phyloP scores from a whole-genome alignment of 1,140 invertebrate genomes.

The Lamellibrachia luymesi region DNA sequence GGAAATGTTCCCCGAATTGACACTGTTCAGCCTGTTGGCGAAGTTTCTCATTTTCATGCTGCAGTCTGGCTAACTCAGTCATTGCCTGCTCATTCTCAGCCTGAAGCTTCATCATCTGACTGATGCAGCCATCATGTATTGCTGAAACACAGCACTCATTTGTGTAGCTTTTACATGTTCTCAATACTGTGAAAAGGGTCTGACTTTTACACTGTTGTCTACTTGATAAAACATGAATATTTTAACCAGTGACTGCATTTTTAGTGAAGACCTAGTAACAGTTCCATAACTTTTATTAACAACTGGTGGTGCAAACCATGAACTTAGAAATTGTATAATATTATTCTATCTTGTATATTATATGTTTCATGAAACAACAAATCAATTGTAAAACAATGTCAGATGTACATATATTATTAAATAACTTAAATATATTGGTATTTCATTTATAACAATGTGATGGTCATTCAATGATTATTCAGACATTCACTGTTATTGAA shows the following conservation, averaged over 20 bases:
- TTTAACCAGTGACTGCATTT: too few species aligned
- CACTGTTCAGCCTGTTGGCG: not conserved
- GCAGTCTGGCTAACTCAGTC: not conserved
- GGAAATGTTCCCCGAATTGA: not conserved
- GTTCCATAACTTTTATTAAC: too few species aligned
- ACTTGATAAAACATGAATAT: too few species aligned
- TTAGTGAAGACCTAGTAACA: too few species aligned
- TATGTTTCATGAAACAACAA: not conserved
- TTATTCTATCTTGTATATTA: not conserved
- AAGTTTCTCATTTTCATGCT: not conserved
- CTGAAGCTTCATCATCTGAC: constrained; percentile 7
- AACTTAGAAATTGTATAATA: constrained; percentile 14
- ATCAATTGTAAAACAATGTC: not conserved
- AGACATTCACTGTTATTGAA: too few species aligned
- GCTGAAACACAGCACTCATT: not conserved
- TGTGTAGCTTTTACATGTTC: too few species aligned
- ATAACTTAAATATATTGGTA: constrained; percentile 9
- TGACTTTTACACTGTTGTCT: too few species aligned
- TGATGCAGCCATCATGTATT: constrained; percentile 12
- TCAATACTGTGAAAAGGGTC: too few species aligned
- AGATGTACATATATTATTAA: not conserved
- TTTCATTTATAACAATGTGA: not conserved
- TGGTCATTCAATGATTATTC: not conserved
- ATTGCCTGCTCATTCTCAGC: not conserved
- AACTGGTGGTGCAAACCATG: not conserved